Evolutionary conservation across 2,113 vertebrate species (phyloP).

Genomic region (Plecturocebus donacophilus): DNA sequence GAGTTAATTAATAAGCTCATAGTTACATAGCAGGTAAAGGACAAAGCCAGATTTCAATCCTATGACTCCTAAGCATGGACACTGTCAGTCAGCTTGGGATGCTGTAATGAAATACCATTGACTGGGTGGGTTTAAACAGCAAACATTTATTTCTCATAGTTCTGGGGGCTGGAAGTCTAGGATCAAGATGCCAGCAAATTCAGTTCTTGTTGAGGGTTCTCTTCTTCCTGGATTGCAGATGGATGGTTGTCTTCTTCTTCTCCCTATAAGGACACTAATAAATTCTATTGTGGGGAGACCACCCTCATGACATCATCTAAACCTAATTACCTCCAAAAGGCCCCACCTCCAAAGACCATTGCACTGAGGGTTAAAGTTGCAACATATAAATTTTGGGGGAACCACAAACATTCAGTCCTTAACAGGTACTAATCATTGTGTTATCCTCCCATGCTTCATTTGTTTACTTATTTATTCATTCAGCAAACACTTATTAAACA

Average conservation of each 20-base stretch:
- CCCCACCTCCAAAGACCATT: background rate
- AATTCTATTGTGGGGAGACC: background rate
- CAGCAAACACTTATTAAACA: background rate
- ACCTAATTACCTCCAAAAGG: background rate
- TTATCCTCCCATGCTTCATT: background rate
- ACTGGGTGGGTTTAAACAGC: background rate
- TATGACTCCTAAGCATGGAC: no score
- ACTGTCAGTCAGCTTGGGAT: background rate
- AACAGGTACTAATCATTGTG: background rate
- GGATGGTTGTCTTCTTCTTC: background rate
- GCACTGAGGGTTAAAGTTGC: background rate
- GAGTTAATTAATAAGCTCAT: background rate
- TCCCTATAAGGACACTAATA: background rate
- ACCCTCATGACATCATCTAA: background rate
- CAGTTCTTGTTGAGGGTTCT: background rate
- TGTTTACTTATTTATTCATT: background rate
- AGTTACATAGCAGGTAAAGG: background rate
- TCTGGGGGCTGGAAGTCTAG: background rate
- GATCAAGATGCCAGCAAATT: background rate
- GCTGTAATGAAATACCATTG: background rate
- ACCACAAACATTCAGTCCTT: background rate
- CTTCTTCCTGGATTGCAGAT: background rate
- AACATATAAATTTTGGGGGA: background rate
- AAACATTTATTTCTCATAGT: background rate
- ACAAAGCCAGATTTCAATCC: background rate